phyloP scores from a whole-genome alignment of 2,113 vertebrate species.

The Thalassoma bifasciatum region DNA sequence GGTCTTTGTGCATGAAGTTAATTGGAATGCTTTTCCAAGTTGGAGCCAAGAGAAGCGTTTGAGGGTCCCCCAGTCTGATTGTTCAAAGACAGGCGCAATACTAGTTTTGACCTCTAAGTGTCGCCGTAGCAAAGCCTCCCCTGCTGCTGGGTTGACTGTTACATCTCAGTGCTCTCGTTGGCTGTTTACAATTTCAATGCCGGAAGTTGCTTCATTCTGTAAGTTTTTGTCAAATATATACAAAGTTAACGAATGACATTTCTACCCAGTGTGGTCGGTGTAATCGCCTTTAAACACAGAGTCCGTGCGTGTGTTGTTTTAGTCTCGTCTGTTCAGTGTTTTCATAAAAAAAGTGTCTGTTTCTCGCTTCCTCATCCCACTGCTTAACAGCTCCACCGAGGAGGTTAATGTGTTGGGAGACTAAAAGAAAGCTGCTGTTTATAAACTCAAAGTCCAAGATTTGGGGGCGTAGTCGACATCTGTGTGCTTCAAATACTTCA shows the following conservation, averaged over 20 bases:
- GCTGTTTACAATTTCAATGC: slow-evolving; percentile 37
- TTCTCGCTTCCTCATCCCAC: neutral
- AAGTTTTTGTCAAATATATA: slow-evolving; percentile 33
- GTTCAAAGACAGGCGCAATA: neutral
- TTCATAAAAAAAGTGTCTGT: neutral
- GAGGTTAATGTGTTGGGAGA: neutral
- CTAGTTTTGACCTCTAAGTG: slow-evolving; percentile 59
- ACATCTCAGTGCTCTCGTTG: slow-evolving; percentile 49
- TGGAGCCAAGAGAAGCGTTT: too few species aligned
- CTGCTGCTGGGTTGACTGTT: neutral
- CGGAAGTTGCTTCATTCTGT: slow-evolving; percentile 40
- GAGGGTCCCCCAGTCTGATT: too few species aligned
- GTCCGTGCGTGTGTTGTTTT: neutral
- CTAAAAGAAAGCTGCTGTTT: neutral
- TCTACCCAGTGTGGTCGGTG: neutral
- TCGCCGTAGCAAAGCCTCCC: slow-evolving; percentile 23
- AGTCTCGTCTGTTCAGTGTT: neutral
- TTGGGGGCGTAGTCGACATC: neutral
- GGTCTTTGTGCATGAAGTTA: too few species aligned
- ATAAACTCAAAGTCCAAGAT: neutral
- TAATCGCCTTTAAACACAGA: neutral
- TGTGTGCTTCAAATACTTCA: neutral
- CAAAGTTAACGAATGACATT: neutral
- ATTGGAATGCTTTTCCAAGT: too few species aligned
- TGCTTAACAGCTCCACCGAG: neutral